These are phyloP conservation scores for Mycetomoellerius zeteki DNA, from an alignment of 1,140 invertebrate genomes.

Conservation along the genomic window DNA sequence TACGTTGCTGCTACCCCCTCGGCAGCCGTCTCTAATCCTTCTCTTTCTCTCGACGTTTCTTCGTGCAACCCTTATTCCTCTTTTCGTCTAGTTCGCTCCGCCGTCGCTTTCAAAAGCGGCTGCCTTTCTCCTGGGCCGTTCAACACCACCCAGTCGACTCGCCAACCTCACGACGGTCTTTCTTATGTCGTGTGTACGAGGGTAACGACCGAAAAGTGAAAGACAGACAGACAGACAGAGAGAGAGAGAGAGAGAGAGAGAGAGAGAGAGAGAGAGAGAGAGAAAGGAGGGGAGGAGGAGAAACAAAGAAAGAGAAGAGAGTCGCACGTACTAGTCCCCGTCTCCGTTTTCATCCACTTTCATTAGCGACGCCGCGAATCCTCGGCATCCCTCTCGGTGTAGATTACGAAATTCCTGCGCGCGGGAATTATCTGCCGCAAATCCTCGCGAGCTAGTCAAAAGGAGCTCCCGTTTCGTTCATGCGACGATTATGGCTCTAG, in stretches of 20 bases:
- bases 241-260: no score
- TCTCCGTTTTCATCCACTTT: conserved; percentile 72
- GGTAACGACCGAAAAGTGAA: conserved; percentile 5
- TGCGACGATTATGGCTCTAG: conserved; percentile 33
- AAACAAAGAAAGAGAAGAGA: neutral
- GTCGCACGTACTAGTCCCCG: conserved; percentile 25
- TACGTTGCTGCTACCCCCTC: conserved; percentile 11
- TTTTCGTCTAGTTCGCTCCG: conserved; percentile 40
- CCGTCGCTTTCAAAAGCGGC: conserved; percentile 55
- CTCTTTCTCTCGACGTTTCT: conserved; percentile 29
- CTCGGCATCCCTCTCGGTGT: conserved; percentile 51
- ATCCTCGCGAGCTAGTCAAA: neutral
- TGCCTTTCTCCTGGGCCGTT: conserved; percentile 28
- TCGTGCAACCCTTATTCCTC: conserved; percentile 50
- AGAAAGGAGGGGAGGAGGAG: no score
- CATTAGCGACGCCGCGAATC: conserved; percentile 67
- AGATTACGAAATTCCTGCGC: conserved; percentile 73
- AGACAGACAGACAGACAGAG: neutral
- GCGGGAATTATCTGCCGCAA: conserved; percentile 49
- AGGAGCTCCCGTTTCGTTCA: conserved; percentile 15
- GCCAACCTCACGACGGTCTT: conserved; percentile 14
- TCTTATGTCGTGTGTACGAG: conserved; percentile 13
- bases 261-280: no score
- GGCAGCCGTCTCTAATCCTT: neutral
- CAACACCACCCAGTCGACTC: neutral